A percentile compares a stretch with the other conserved stretches of the same genome.
These are phyloP conservation scores for Gobio gobio DNA, from an alignment of 2,113 vertebrate genomes.

Conservation along the genomic window DNA sequence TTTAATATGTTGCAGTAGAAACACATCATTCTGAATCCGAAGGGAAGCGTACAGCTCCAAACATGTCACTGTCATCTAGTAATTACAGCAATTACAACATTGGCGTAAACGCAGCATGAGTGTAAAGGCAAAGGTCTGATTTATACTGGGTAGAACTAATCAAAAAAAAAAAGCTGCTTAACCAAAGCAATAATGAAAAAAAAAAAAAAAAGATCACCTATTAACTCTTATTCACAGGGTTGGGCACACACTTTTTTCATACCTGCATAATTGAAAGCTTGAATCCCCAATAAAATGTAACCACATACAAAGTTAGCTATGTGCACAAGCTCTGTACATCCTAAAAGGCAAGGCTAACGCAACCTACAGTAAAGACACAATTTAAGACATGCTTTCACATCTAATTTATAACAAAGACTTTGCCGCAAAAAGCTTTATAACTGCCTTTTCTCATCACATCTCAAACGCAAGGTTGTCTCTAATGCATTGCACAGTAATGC, in stretches of 20 bases:
- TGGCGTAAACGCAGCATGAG: not conserved
- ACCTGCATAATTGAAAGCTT: not conserved
- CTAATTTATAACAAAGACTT: not conserved
- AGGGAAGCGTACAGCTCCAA: not conserved
- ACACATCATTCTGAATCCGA: not conserved
- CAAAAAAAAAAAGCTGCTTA: not conserved
- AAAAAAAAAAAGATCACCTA: not conserved
- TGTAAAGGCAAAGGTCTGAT: not conserved
- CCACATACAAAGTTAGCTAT: not conserved
- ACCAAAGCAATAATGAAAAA: no score
- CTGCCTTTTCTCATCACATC: not conserved
- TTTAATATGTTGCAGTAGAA: not conserved
- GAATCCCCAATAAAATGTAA: not conserved
- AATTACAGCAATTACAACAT: conserved; percentile 19
- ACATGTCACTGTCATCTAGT: not conserved
- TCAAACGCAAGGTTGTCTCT: conserved; percentile 14
- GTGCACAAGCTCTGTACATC: not conserved
- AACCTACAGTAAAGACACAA: not conserved
- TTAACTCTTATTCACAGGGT: not conserved
- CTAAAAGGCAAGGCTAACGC: no score
- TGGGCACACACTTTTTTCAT: not conserved
- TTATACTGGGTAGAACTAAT: not conserved
- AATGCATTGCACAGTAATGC: not conserved
- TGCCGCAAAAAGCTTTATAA: not conserved
- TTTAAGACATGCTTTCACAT: conserved; percentile 1